Base-by-base conservation (phyloP, 1,140 invertebrate genomes). In the Drosophila melanica region DNA sequence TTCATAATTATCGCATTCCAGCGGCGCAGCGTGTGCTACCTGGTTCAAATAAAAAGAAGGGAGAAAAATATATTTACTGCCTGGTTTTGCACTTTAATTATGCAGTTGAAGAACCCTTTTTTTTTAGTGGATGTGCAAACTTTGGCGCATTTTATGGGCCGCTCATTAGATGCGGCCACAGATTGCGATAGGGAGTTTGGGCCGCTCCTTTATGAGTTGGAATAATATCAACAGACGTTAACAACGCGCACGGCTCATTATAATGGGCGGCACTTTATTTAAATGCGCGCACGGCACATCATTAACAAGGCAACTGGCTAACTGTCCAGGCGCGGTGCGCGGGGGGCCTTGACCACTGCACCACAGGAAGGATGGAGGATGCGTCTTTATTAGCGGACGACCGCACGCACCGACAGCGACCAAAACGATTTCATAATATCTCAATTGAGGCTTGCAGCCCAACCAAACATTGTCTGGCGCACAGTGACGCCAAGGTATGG, bases 221-320 rank as follows among this genome's bases (percentile, higher is more conserved):
- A 81, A 71, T 58, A 68, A 66, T 73, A 75, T 84, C 76, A 77
- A 71, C 53, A 75, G 62, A 63, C 57, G 53, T 33, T 75, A 77
- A 63, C 47, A 67, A 69, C 76, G 75, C 75, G 35, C 67, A 64
- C 47, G 74, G 68, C 82, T 86, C 82, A 86, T 86, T 86, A 86
- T 86, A 87, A 86, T 86, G 79, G 82, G 82, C 79, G 79, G 82
- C 84, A 86, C 82, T 86, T 86, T 82, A 87, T 86, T 86, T 86
- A 86, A 86, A 86, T 87, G 84, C 79, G 79, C 82, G 60, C 82
- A 89, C 68, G 84, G 84, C 82, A 86, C 82, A 86, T 86, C 82
- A 86, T 86, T 86, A 86, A 89, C 84, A 82, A 86, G 82, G 84
- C 82, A 79, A 86, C 79, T 77, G 82, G 53, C 42, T 37, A 48